Evolutionary conservation across 2,797 vertebrate genomes (phyloP).

Genomic region (Enteromius thamalakanensis): DNA sequence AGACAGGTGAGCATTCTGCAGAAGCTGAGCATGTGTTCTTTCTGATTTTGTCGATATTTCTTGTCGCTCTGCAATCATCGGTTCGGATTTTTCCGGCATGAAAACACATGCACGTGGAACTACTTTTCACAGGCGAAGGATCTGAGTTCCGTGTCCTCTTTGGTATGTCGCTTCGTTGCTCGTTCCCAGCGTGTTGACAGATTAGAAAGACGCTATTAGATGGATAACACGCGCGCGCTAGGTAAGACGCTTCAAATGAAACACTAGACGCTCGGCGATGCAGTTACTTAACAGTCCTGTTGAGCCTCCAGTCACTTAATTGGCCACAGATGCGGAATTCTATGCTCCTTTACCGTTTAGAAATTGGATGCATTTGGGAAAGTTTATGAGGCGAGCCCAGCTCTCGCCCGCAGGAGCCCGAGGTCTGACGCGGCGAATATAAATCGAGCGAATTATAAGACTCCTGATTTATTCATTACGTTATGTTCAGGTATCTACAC

Average conservation of each 20-base stretch:
- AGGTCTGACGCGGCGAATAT: slow-evolving; percentile 57
- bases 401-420: slow-evolving; percentile 68
- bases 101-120: slow-evolving; percentile 17
- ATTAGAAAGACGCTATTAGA: slow-evolving; percentile 60
- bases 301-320: slow-evolving; percentile 73
- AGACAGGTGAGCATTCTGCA: slow-evolving; percentile 71
- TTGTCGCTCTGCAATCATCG: neutral
- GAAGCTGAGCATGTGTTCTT: slow-evolving; percentile 16
- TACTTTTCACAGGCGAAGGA: neutral
- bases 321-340: slow-evolving; percentile 81
- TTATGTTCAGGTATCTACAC: slow-evolving; percentile 42
- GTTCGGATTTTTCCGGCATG: neutral
- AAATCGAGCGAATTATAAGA: slow-evolving; percentile 64
- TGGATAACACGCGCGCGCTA: slow-evolving; percentile 72
- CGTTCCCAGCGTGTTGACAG: slow-evolving; percentile 15
- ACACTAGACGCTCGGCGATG: slow-evolving; percentile 80
- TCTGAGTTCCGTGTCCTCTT: neutral
- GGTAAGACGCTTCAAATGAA: slow-evolving; percentile 80
- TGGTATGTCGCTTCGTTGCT: slow-evolving; percentile 16
- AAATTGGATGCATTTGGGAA: slow-evolving; percentile 79
- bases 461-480: slow-evolving; percentile 59
- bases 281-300: slow-evolving; percentile 78
- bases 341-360: slow-evolving; percentile 74
- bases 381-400: slow-evolving; percentile 76
- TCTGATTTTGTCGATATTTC: too few species aligned